Base-by-base conservation (phyloP, 2,888 invertebrate genomes). In the Myopa tessellatipennis region DNA sequence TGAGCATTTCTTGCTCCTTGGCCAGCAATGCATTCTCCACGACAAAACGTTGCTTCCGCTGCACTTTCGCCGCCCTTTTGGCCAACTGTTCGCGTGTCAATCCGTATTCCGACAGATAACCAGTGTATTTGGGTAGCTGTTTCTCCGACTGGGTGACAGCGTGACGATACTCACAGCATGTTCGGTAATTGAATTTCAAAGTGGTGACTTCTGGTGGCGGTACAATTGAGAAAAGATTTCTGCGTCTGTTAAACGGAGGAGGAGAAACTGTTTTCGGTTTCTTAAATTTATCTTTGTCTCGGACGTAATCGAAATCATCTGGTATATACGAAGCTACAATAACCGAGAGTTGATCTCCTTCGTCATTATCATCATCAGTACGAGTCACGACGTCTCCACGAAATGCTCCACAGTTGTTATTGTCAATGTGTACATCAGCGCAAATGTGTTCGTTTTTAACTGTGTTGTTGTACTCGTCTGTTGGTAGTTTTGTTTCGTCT, bases 81-180 rank as follows among this genome's bases (percentile, higher is more conserved):
- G 90, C 88, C 75, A 91, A 82, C 82, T 91, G 91, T 58, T 88
- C 86, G 5, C 88, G 89, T 68, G 88, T 91, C 63, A 91, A 82
- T 0, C 91, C 91, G 80, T 91, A 91, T 83, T 91, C 91, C 0
- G 91, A 91, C 78, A 90, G 85, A 77, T 89, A 89, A 4, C 91
- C 91, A 2, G 90, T 90, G 78, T 91, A 91, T 58, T 88, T 86
- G 4, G 91, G 91, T 45, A 91, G 82, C 79, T 65, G 82, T 79
- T 65, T 65, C 38, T 65, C 65, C 34, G 18, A 18, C 26, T 26
- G 1, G 55, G 14, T 55, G 60, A 85, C 82, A 7, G 87, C 83
- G 61, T 87, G 80, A 38, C 89, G 89, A 79, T 89, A 88, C 81
- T 90, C 90, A 77, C 89, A 89, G 79, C 89, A 89, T n/a, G 85